Evolutionary conservation across 1,140 invertebrate species (phyloP).

Genomic region (Aphelenchoides fujianensis): DNA sequence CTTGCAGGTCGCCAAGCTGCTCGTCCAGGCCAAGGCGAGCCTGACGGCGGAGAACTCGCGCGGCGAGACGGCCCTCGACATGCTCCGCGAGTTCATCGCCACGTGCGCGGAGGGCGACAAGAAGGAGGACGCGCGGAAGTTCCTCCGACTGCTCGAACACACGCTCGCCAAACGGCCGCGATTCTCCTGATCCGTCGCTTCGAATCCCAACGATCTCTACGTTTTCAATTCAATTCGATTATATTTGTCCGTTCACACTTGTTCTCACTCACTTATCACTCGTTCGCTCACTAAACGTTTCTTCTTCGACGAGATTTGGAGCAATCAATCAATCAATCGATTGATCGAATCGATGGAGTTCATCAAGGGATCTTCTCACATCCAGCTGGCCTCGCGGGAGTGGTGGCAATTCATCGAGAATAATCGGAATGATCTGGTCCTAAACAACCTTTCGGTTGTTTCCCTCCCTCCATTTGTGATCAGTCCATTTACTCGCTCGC

Average conservation of each 20-base stretch:
- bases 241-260: not conserved
- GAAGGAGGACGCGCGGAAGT: not conserved
- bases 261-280: not conserved
- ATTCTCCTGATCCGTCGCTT: too few species aligned
- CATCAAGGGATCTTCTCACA: too few species aligned
- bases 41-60: not conserved
- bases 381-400: not conserved
- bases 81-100: not conserved
- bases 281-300: too few species aligned
- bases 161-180: constrained; percentile 1
- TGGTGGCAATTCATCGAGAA: constrained; percentile 13
- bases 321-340: too few species aligned
- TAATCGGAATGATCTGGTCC: constrained; percentile 7
- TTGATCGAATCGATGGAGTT: too few species aligned
- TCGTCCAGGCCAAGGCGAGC: not conserved
- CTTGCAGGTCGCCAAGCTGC: not conserved
- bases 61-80: not conserved
- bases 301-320: too few species aligned
- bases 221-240: not conserved
- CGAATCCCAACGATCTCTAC: too few species aligned
- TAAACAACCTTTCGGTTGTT: not conserved
- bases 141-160: not conserved
- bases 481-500: too few species aligned
- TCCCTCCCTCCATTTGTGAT: too few species aligned
- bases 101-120: not conserved